These are phyloP conservation scores for Odontophorus gujanensis DNA, from an alignment of 2,113 vertebrate genomes.

Conservation along the genomic window DNA sequence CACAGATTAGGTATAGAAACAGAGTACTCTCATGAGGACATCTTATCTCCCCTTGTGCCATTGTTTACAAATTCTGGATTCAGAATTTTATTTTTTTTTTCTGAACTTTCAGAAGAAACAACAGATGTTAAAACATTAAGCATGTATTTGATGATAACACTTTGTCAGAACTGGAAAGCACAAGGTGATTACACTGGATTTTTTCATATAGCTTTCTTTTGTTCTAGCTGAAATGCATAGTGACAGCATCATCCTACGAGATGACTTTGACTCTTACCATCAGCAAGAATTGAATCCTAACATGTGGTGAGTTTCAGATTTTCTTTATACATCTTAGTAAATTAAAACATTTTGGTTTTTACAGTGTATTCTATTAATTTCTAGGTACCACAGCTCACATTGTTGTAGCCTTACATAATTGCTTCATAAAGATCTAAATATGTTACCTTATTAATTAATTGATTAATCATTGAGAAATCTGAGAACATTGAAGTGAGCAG, in stretches of 20 bases:
- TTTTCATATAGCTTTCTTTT: background rate
- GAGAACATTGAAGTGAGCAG: background rate
- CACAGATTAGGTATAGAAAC: background rate
- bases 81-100: background rate
- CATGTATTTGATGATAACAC: background rate
- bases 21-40: background rate
- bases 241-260: slow-evolving; percentile 90
- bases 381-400: background rate
- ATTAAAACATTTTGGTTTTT: background rate
- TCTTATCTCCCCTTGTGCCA: background rate
- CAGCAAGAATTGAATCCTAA: slow-evolving; percentile 87
- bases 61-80: background rate
- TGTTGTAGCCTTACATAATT: background rate
- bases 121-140: background rate
- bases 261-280: slow-evolving; percentile 95
- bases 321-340: background rate
- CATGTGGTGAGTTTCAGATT: slow-evolving; percentile 88
- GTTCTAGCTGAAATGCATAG: slow-evolving; percentile 92
- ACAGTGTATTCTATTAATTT: background rate
- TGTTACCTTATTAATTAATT: slow-evolving; percentile 3
- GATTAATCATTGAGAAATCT: slow-evolving; percentile 8
- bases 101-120: background rate
- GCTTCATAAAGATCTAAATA: background rate
- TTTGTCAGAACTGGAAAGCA: background rate
- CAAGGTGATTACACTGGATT: background rate